Conservation (phyloP, 1,140 invertebrate species). For the Scaptomyza montana region DNA sequence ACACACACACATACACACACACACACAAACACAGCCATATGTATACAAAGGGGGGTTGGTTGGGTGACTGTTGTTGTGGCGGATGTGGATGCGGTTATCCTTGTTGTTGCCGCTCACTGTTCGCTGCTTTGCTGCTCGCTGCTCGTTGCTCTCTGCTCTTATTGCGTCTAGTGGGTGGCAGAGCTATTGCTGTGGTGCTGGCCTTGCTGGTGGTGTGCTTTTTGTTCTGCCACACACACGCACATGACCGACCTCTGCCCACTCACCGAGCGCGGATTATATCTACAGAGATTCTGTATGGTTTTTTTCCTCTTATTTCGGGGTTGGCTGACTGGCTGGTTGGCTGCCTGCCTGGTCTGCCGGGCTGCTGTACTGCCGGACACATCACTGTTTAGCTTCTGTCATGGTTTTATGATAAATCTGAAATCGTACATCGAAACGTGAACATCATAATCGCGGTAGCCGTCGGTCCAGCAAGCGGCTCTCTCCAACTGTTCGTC, state of each 20-base stretch:
- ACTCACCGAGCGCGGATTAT: slow-evolving; percentile 78
- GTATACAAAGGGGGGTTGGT: slow-evolving; percentile 8
- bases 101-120: slow-evolving; percentile 32
- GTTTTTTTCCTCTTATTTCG: slow-evolving; percentile 68
- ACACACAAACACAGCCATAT: background rate
- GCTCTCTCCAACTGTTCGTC: slow-evolving; percentile 2
- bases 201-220: slow-evolving; percentile 69
- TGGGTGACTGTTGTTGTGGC: slow-evolving; percentile 32
- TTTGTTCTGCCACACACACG: slow-evolving; percentile 60
- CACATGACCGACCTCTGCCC: slow-evolving; percentile 60
- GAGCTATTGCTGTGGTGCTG: slow-evolving; percentile 38
- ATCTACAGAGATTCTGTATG: slow-evolving; percentile 52
- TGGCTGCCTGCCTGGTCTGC: slow-evolving; percentile 48
- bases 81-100: slow-evolving; percentile 68
- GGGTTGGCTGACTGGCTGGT: slow-evolving; percentile 70
- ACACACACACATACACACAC: background rate
- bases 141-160: slow-evolving; percentile 52
- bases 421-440: slow-evolving; percentile 83
- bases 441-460: slow-evolving; percentile 76
- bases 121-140: slow-evolving; percentile 19
- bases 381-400: slow-evolving; percentile 79
- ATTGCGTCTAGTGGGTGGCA: slow-evolving; percentile 27
- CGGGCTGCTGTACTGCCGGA: slow-evolving; percentile 64
- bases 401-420: slow-evolving; percentile 84
- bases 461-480: slow-evolving; percentile 45